Conservation (phyloP, 2,888 invertebrate species). For the Aphodius sticticus region DNA sequence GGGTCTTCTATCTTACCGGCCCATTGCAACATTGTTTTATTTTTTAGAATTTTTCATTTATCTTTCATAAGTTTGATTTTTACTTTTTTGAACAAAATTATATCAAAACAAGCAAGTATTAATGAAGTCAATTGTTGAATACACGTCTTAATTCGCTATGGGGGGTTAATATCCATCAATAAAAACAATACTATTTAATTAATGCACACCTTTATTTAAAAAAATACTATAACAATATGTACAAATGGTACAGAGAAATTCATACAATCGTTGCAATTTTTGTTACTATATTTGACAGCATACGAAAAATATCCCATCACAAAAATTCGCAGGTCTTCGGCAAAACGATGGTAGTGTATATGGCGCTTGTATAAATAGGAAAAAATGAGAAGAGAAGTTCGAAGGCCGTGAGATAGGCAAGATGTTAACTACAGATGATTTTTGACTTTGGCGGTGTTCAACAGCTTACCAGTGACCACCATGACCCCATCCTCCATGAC, state of each 20-base stretch:
- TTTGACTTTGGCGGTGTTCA: neutral
- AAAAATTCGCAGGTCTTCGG: neutral
- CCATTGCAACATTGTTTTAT: too few relatives aligned
- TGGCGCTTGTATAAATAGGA: neutral
- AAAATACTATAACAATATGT: conserved; percentile 4
- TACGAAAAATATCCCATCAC: neutral
- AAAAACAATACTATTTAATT: neutral
- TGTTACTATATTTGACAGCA: neutral
- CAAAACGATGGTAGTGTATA: neutral
- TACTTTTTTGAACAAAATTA: too few relatives aligned
- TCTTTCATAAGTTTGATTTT: too few relatives aligned
- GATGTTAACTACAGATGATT: neutral
- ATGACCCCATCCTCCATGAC: conserved; percentile 21
- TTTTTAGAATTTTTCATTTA: too few relatives aligned
- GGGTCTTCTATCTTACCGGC: too few relatives aligned
- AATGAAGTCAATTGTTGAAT: too few relatives aligned
- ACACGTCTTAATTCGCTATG: too few relatives aligned
- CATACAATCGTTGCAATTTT: neutral
- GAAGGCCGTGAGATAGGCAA: neutral
- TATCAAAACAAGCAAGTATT: too few relatives aligned
- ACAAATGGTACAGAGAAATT: neutral
- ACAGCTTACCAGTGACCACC: conserved; percentile 5
- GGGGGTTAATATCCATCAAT: too few relatives aligned
- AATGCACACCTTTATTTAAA: neutral
- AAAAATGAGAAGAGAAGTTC: neutral